A percentile compares a stretch with the other conserved stretches of the same genome.
These are phyloP conservation scores for Sorex fumeus DNA, from an alignment of 2,113 vertebrate genomes.

Conservation along the genomic window DNA sequence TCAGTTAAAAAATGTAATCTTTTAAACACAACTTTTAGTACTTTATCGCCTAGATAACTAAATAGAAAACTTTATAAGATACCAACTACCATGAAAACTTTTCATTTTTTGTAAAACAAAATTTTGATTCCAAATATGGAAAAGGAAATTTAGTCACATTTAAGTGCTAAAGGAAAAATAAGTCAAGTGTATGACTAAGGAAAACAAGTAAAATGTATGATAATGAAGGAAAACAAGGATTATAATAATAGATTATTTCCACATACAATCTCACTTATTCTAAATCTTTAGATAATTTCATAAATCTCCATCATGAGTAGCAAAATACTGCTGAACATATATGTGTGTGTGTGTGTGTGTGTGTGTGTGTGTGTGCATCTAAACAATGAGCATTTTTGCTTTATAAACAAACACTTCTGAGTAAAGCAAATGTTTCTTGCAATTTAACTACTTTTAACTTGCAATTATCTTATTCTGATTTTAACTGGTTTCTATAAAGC, in stretches of 20 bases:
- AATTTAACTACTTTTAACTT: constrained; percentile 35
- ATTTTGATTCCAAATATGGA: neutral
- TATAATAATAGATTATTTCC: neutral
- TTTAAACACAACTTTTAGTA: neutral
- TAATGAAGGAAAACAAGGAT: neutral
- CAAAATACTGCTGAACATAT: neutral
- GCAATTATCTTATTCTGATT: constrained; percentile 47
- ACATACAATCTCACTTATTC: neutral
- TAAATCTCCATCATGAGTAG: neutral
- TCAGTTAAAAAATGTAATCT: neutral
- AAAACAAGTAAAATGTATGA: neutral
- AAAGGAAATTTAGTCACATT: neutral
- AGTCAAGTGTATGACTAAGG: neutral
- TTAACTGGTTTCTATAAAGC: constrained; percentile 52
- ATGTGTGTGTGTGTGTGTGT: too few relatives aligned
- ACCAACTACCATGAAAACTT: neutral
- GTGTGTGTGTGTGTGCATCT: too few relatives aligned
- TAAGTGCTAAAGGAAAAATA: neutral
- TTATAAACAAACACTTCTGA: constrained; percentile 30
- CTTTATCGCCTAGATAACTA: neutral
- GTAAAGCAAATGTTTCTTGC: constrained; percentile 22
- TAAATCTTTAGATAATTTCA: neutral
- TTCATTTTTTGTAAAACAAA: neutral
- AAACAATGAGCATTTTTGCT: constrained; percentile 26
- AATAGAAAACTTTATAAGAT: neutral